Percentiles rank a stretch among this genome's conserved stretches.
These are phyloP conservation scores for Zaprionus capensis DNA, from an alignment of 1,140 invertebrate genomes.

Conservation along the genomic window DNA sequence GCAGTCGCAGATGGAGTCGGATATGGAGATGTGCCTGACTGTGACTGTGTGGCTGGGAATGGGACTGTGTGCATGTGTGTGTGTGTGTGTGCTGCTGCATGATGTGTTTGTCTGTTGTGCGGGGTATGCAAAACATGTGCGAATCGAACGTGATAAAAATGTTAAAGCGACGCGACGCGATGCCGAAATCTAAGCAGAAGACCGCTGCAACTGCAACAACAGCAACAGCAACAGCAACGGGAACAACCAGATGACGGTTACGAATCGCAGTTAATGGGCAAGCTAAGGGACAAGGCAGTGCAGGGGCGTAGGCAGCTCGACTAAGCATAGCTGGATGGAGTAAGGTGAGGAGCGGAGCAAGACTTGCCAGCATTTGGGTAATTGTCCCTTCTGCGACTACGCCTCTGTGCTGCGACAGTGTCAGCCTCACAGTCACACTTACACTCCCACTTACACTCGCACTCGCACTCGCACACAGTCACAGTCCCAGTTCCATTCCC, in stretches of 20 bases:
- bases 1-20: slow-evolving; percentile 9
- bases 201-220: neutral
- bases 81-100: slow-evolving; percentile 15
- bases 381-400: neutral
- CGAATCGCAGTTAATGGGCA: slow-evolving; percentile 75
- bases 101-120: slow-evolving; percentile 6
- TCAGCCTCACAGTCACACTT: neutral
- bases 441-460: neutral
- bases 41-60: slow-evolving; percentile 13
- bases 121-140: slow-evolving; percentile 83
- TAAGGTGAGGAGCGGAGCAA: neutral
- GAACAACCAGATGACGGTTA: slow-evolving; percentile 53
- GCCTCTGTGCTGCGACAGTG: slow-evolving; percentile 4
- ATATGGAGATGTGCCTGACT: slow-evolving; percentile 17
- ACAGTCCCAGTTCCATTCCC: neutral
- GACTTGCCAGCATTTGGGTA: neutral
- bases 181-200: slow-evolving; percentile 32
- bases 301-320: neutral
- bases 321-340: neutral
- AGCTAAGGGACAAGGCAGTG: neutral
- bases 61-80: slow-evolving; percentile 29
- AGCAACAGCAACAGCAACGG: too few relatives aligned
- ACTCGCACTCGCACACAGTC: slow-evolving; percentile 46
- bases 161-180: slow-evolving; percentile 60
- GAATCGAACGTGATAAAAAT: slow-evolving; percentile 84